Conservation (phyloP, 1,140 invertebrate species). For the Aculops lycopersici region DNA sequence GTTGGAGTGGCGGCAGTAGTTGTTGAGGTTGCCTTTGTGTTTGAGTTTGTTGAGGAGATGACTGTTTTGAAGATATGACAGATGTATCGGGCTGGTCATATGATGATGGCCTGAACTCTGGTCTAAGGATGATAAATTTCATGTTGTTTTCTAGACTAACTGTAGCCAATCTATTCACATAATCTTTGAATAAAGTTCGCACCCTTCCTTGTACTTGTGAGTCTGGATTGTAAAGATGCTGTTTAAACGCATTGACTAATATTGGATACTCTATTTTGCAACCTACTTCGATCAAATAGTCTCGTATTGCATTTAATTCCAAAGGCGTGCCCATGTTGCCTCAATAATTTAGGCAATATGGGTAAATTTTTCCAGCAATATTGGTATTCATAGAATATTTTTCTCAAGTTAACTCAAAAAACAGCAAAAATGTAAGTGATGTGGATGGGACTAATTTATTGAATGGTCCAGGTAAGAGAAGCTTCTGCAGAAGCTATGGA, state of each 20-base stretch:
- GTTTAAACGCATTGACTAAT: conserved; percentile 53
- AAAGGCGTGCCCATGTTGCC: background rate
- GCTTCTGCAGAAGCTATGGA: too few species aligned
- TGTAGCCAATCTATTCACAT: conserved; percentile 50
- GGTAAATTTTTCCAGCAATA: too few species aligned
- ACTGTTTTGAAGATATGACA: background rate
- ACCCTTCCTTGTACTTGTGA: conserved; percentile 27
- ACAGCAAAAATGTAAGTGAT: too few species aligned
- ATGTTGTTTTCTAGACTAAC: conserved; percentile 35
- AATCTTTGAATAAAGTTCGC: conserved; percentile 51
- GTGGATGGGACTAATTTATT: too few species aligned
- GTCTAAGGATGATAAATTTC: conserved; percentile 43
- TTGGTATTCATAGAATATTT: too few species aligned
- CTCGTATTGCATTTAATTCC: background rate
- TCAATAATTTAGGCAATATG: background rate
- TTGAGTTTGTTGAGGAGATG: conserved; percentile 5
- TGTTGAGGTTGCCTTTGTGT: conserved; percentile 4
- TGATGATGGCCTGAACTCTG: conserved; percentile 8
- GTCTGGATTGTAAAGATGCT: conserved; percentile 39
- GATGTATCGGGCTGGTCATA: conserved; percentile 2
- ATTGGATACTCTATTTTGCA: conserved; percentile 55
- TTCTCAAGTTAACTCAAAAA: too few species aligned
- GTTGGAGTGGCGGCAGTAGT: background rate
- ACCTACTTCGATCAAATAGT: conserved; percentile 16
- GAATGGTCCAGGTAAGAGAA: too few species aligned